Conservation (phyloP, 2,797 vertebrate genomes). For the Halcyon smyrnensis region DNA sequence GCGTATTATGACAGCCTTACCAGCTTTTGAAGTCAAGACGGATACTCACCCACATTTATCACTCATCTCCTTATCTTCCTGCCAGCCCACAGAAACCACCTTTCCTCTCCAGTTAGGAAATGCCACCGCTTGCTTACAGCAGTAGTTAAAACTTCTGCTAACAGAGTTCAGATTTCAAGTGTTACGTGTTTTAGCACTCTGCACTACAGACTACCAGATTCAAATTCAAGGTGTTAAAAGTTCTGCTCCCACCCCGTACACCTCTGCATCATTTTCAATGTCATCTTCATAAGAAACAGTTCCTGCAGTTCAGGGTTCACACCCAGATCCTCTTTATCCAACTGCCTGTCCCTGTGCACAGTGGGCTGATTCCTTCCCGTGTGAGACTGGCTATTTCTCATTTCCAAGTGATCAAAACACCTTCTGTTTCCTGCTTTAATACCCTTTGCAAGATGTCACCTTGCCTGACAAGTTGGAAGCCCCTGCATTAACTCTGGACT, state of each 20-base stretch:
- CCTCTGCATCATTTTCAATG: not conserved
- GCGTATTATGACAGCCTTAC: not conserved
- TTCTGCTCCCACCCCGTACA: not conserved
- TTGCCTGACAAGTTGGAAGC: not conserved
- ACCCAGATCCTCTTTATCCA: not conserved
- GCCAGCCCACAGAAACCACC: not conserved
- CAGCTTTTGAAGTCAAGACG: not conserved
- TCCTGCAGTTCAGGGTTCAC: not conserved
- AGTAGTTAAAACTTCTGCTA: not conserved
- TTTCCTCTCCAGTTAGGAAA: not conserved
- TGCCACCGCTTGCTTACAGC: not conserved
- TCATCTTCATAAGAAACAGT: not conserved
- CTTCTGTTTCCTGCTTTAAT: not conserved
- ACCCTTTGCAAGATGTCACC: not conserved
- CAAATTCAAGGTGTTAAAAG: not conserved
- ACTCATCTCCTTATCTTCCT: not conserved
- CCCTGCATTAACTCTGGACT: not conserved
- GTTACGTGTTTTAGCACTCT: not conserved
- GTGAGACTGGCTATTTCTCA: not conserved
- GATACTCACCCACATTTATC: not conserved
- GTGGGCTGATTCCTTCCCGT: not conserved
- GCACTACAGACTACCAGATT: not conserved
- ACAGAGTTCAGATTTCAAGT: not conserved
- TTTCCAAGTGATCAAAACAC: not conserved
- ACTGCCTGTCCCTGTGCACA: fast-evolving